Conservation (phyloP, 2,797 vertebrate genomes). For the Pseudocheirus occidentalis region DNA sequence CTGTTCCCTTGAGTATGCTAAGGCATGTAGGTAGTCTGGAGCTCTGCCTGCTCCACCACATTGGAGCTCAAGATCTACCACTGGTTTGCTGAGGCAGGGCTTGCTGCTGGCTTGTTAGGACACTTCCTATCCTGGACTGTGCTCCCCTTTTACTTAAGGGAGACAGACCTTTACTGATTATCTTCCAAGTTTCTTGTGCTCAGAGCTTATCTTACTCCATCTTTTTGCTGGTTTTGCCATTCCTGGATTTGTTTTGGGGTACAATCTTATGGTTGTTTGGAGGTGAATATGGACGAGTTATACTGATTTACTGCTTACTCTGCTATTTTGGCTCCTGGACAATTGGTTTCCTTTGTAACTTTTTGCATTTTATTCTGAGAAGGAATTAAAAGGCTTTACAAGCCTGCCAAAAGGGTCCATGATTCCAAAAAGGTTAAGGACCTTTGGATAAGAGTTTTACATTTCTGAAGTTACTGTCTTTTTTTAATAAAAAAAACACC, state of each 20-base stretch:
- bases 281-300: neutral
- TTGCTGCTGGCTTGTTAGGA: neutral
- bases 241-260: neutral
- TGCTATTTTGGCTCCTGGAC: neutral
- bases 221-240: neutral
- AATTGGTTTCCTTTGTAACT: neutral
- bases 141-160: neutral
- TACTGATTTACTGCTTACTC: neutral
- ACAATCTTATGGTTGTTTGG: neutral
- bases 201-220: neutral
- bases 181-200: neutral
- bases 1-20: too few relatives aligned
- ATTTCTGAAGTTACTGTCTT: neutral
- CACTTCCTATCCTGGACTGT: neutral
- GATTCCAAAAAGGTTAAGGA: neutral
- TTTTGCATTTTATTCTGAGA: neutral
- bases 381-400: neutral
- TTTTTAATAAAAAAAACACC: neutral
- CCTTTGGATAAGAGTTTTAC: neutral
- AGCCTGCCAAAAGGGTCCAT: neutral
- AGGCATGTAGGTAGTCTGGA: neutral
- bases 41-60: neutral
- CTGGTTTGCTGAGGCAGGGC: neutral
- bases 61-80: neutral
- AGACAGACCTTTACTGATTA: neutral